Percentiles rank a stretch among this genome's conserved stretches.
Conservation (phyloP, 1,140 invertebrate genomes). For the Drosophila cardini region DNA sequence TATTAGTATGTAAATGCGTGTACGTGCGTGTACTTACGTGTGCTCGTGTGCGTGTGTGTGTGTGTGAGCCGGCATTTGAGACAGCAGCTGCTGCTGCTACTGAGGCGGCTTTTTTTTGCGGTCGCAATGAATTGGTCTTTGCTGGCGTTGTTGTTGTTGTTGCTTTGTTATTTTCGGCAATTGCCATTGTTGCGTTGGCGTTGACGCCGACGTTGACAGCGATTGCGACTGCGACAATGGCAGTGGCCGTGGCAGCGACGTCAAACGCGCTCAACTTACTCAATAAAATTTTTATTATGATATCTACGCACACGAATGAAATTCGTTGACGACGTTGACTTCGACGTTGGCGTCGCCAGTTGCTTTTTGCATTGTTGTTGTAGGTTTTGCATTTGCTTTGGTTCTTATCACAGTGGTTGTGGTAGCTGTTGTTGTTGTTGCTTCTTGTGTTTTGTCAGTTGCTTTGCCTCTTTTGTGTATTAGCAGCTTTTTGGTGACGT, state of each 20-base stretch:
- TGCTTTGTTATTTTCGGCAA: constrained; percentile 59
- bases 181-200: constrained; percentile 50
- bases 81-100: constrained; percentile 49
- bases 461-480: constrained; percentile 27
- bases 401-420: constrained; percentile 50
- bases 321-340: constrained; percentile 8
- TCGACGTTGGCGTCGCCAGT: constrained; percentile 9
- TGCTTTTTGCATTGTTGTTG: constrained; percentile 43
- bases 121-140: constrained; percentile 11
- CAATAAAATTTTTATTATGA: constrained; percentile 84
- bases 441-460: constrained; percentile 43
- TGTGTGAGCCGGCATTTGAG: constrained; percentile 66
- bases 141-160: constrained; percentile 12
- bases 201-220: constrained; percentile 22
- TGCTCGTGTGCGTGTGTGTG: constrained; percentile 30
- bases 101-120: constrained; percentile 34
- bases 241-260: constrained; percentile 20
- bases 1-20: constrained; percentile 23
- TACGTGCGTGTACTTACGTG: constrained; percentile 28
- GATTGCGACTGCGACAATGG: constrained; percentile 9
- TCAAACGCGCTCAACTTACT: constrained; percentile 76
- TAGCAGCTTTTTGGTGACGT: constrained; percentile 42
- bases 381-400: constrained; percentile 14
- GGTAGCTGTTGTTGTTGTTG: constrained; percentile 11
- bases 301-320: constrained; percentile 71